Evolutionary conservation across 2,888 invertebrate genomes (phyloP), one percentile per base, ranked within the genome.

Genomic region (Cynaeus angustus): DNA sequence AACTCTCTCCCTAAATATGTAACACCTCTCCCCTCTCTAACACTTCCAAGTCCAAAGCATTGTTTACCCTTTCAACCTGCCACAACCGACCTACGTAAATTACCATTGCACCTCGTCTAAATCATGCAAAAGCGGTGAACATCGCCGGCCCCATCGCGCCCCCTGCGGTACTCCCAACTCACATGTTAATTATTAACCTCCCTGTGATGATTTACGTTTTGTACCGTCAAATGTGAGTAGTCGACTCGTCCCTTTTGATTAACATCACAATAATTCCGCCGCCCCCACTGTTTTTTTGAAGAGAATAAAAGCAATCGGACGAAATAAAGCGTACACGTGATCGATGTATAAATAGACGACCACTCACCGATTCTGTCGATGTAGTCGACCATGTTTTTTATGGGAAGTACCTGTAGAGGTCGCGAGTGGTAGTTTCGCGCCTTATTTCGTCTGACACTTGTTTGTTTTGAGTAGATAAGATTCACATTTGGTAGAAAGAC

Each of bases 281-380:
- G 7, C 41, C 64, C 28, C 58, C 43, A 33, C 28, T 64, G 56
- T 71, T 71, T 71, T 64, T 38, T 21, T 12, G 46, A 45, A 26
- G 58, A n/a, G 61, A 73, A 73, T 74, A 78, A 77, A 75, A 68
- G 75, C 73, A 75, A 78, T 75, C 68, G 75, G 71, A 75, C 73
- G 77, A 78, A 78, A 79, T 78, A 79, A 79, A 77, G 75, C 53
- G 48, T 64, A 76, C 73, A 78, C 79, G 79, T 79, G 79, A 77
- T 75, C 78, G 73, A 79, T 79, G 75, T 21, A 53, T 37, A 56
- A 58, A 48, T 21, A 21, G 21, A 4, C 30, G 12, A 48, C 69
- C 71, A 82, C 83, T 83, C 79, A 83, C 83, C 83, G 74, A 83
- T 83, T 75, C 82, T 81, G 77, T 83, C 83, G 74, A 82, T 78